Base-by-base conservation (phyloP, 2,113 vertebrate species). In the Helogale parvula region DNA sequence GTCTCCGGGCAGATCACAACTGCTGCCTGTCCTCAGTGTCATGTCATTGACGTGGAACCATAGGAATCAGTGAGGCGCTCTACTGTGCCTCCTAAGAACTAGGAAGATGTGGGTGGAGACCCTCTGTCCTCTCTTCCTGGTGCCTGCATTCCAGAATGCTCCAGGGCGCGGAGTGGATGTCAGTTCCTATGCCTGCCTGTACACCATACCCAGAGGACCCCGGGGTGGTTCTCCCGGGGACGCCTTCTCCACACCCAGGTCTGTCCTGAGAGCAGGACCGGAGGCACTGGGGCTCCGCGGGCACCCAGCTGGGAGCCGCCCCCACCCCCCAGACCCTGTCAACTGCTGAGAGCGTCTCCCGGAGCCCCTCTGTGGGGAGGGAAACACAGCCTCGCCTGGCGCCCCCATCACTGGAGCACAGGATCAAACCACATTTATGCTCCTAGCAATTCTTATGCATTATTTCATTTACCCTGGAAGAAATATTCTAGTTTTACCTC, bases 41-140 rank as follows among this genome's bases (percentile, higher is more conserved):
- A 17, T 0, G 47, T 79, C 50, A 23, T n/a, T 41, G 10, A 8
- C 69, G 8, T 0, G 0, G 23, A 71, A 9, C 23, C 1, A 0
- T 14, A 38, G 33, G 68, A 72, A 33, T 6, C 47, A 4, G 11
- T 17, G 45, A 60, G n/a, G 11, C 16, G 11, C 50, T 81, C 69
- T 88, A 0, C 0, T 1, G 6, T 15, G 52, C n/a, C 41, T 79
- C 69, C 38, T 19, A 10, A 6, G n/a, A n/a, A 33, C 41, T 31
- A 7, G 16, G 57, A 65, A 89, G 68, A 52, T 4, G 7, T 14
- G 57, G 85, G 7, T 41, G 65, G 21, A 35, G 93, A 8, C 14
- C 31, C 65, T 35, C 13, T 10, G 0, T 15, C 35, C 68, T 38
- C 14, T 57, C 52, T 54, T 66, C 47, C 77, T 25, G 17, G 47